A percentile compares a stretch with the other conserved stretches of the same genome.
Evolutionary conservation across 2,888 invertebrate species (phyloP).

Genomic region (Epinotia bilunana): DNA sequence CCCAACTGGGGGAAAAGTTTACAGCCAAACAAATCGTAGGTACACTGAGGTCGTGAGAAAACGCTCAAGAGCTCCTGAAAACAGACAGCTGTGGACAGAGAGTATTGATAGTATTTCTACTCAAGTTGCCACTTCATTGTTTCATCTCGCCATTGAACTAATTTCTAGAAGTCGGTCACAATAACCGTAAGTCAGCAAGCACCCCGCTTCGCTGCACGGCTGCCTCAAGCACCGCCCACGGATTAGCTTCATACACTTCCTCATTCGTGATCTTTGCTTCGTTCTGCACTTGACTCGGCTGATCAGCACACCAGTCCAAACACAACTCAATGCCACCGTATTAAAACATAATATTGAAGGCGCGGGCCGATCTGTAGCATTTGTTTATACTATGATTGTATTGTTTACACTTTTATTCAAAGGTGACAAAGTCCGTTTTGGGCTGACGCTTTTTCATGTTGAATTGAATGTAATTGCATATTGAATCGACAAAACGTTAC

Average conservation of each 20-base stretch:
- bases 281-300: conserved; percentile 54
- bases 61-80: too few relatives aligned
- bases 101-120: background rate
- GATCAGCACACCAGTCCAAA: conserved; percentile 36
- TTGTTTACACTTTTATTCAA: conserved; percentile 31
- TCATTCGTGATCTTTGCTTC: conserved; percentile 55
- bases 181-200: conserved; percentile 50
- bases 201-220: conserved; percentile 61
- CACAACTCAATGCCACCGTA: background rate
- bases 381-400: conserved; percentile 28
- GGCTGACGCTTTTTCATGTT: background rate
- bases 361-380: background rate
- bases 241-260: conserved; percentile 69
- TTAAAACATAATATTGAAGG: conserved; percentile 6
- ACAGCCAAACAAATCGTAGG: background rate
- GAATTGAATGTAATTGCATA: conserved; percentile 36
- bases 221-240: conserved; percentile 69
- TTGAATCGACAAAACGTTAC: conserved; percentile 21
- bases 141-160: background rate
- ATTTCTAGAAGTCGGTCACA: background rate
- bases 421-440: conserved; percentile 23
- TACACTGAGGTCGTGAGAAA: too few relatives aligned
- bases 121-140: background rate
- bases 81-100: background rate
- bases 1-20: too few relatives aligned